A percentile compares a stretch with the other conserved stretches of the same genome.
Evolutionary conservation across 2,113 vertebrate genomes (phyloP).

Genomic region (Hemicordylus capensis): DNA sequence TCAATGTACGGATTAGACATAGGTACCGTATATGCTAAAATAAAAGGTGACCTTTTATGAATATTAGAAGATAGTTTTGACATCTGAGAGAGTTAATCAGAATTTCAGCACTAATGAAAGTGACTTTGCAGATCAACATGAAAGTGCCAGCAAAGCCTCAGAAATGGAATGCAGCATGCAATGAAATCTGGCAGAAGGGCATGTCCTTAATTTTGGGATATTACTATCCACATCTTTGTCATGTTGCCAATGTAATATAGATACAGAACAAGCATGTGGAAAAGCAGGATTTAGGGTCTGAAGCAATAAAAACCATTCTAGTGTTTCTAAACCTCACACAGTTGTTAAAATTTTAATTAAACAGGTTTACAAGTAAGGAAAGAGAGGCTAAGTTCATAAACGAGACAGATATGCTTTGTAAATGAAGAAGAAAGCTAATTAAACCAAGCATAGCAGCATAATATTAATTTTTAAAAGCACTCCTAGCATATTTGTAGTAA

Average conservation of each 20-base stretch:
- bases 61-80: slow-evolving; percentile 46
- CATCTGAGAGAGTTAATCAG: slow-evolving; percentile 60
- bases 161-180: neutral
- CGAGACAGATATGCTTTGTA: slow-evolving; percentile 78
- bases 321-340: slow-evolving; percentile 70
- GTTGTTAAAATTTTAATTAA: slow-evolving; percentile 82
- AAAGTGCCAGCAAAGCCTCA: slow-evolving; percentile 18
- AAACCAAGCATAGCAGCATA: slow-evolving; percentile 71
- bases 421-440: slow-evolving; percentile 81
- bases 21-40: slow-evolving; percentile 35
- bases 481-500: slow-evolving; percentile 74
- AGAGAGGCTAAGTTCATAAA: slow-evolving; percentile 76
- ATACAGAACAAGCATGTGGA: slow-evolving; percentile 49
- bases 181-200: neutral
- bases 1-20: slow-evolving; percentile 55
- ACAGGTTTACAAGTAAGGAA: slow-evolving; percentile 69
- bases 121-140: slow-evolving; percentile 52
- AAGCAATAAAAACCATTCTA: slow-evolving; percentile 67
- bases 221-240: slow-evolving; percentile 1
- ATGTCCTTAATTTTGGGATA: neutral
- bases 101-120: slow-evolving; percentile 36
- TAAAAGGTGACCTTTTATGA: slow-evolving; percentile 58
- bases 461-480: slow-evolving; percentile 80
- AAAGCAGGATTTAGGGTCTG: slow-evolving; percentile 63
- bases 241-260: slow-evolving; percentile 18